Evolutionary conservation across 30 jellyfish, hydroid and myxozoan species (phyloP), one percentile per base, ranked within the genome.

Genomic region (Turritopsis rubra): DNA sequence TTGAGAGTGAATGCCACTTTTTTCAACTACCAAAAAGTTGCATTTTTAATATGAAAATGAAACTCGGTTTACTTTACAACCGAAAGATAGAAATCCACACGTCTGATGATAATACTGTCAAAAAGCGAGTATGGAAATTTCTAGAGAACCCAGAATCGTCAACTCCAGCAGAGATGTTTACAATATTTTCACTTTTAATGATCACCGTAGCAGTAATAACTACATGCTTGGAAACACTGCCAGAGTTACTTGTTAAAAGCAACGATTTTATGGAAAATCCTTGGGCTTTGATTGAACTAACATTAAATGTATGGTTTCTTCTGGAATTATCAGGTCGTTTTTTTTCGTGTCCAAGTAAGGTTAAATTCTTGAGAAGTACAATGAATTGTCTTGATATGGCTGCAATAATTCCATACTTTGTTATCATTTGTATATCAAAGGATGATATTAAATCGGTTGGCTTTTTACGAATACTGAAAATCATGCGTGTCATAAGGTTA

Each of bases 101-200:
- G 1, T 16, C 20, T 26, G 27, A 18, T 16, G 16, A 9, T 16
- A 22, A 9, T 9, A 19, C 21, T 0, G 9, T 68, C 19, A 83
- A 81, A 74, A 20, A 65, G 19, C 71, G 19, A 21, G 28, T 89
- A 1, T 93, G 99, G 99, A 41, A 86, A 26, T 82, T 93, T 52
- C 72, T 90, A n/a, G 97, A 93, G 54, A 68, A 83, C 25, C 97
- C 96, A 18, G 95, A 89, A 29, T 65, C 99, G 25, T 93, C 99
- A 8, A 41, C 20, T 1, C 73, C 85, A 17, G 99, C 99, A 18
- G 71, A 71, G 27, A 53, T 81, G 20, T 89, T 79, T 75, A 97
- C 96, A 9, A 19, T 85, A 27, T 88, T 83, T 75, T 85, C 96
- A 16, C 41, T 85, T 25, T 41, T 86, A 18, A 86, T 93, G 96